Evolutionary conservation across 2,888 invertebrate species (phyloP).

Genomic region (Ennomos quercinarius): DNA sequence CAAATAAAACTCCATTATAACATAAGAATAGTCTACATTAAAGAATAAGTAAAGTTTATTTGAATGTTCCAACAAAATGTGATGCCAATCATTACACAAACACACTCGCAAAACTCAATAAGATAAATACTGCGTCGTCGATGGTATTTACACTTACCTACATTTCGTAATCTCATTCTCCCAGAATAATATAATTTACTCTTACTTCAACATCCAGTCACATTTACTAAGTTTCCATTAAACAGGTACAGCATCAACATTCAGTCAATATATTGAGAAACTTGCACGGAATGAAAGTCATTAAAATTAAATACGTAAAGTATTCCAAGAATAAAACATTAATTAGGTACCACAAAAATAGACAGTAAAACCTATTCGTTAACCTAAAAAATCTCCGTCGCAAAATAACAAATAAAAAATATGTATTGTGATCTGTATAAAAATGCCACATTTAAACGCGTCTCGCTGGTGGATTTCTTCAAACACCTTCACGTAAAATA

Average conservation of each 20-base stretch:
- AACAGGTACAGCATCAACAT: constrained; percentile 74
- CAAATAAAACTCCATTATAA: constrained; percentile 50
- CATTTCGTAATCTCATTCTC: constrained; percentile 49
- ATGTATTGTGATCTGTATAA: constrained; percentile 76
- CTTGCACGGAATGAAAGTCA: constrained; percentile 82
- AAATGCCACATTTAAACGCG: constrained; percentile 57
- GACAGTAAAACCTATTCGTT: constrained; percentile 53
- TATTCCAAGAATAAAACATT: constrained; percentile 75
- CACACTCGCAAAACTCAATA: constrained; percentile 46
- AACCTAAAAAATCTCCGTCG: constrained; percentile 71
- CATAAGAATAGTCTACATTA: constrained; percentile 50
- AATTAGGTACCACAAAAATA: constrained; percentile 71
- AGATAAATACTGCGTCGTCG: constrained; percentile 49
- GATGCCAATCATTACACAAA: constrained; percentile 56
- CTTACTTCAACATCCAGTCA: constrained; percentile 46
- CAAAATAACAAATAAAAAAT: constrained; percentile 67
- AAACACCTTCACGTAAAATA: constrained; percentile 71
- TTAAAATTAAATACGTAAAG: constrained; percentile 80
- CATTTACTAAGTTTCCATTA: constrained; percentile 50
- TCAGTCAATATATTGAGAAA: constrained; percentile 72
- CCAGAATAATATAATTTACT: constrained; percentile 45
- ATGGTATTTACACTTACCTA: constrained; percentile 58
- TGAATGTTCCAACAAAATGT: constrained; percentile 51
- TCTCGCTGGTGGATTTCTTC: constrained; percentile 80
- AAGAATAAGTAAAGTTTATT: constrained; percentile 48